Base-by-base conservation (phyloP, 2,113 vertebrate species). In the Vulpes vulpes region DNA sequence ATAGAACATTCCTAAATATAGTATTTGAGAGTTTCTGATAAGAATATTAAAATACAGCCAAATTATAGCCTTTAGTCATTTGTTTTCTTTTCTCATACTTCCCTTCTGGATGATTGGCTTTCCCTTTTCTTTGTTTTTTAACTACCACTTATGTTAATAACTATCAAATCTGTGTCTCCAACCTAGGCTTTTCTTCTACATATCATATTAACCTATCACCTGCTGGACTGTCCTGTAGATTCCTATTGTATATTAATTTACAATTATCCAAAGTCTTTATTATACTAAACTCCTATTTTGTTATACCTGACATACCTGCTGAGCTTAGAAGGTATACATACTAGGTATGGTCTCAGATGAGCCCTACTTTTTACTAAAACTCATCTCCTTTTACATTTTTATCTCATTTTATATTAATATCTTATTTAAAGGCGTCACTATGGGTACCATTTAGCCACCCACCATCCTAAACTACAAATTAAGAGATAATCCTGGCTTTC, bases 21-120 rank as follows among this genome's bases (percentile, higher is more conserved):
- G 20, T 51, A 55, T 92, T 79, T 91, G 49, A 92, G 27, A 78
- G 12, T 69, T 96, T 86, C 25, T 95, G 69, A 69, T 5, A 67
- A 53, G 23, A 20, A 83, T 80, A 69, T 76, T 43, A 80, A 87
- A 87, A 43, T 71, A 62, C 14, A 89, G 23, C 19, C 84, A n/a
- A 85, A 38, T 64, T 49, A 76, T 78, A 16, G 25, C 38, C 71
- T 79, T 84, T 69, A 57, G 57, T 80, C 8, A 59, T 32, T 51
- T 14, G 9, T 57, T 89, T 83, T 86, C 30, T 94, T 76, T 88
- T 11, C 53, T 82, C 15, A 62, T 30, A 19, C 60, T 94, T 91
- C 30, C 27, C 38, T 38, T 65, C 59, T 81, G 43, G 8, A 38
- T 95, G 32, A n/a, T 38, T 59, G 73, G 59, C 23, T 92, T 92